Base-by-base conservation (phyloP, 2,113 vertebrate genomes). In the Ceyx cyanopectus region DNA sequence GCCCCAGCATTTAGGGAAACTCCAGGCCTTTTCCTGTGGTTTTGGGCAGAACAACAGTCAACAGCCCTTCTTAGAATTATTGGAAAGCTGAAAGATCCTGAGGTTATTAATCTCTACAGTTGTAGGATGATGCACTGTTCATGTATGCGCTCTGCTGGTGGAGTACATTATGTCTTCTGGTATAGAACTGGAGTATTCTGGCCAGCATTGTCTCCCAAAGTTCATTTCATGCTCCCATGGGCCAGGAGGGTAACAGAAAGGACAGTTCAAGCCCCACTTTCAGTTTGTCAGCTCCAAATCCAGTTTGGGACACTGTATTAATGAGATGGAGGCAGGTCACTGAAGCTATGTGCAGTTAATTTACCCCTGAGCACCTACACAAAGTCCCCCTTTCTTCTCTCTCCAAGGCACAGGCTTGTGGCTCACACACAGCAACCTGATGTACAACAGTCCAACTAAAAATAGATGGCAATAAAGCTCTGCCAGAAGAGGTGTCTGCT, bases 401-500 rank as follows among this genome's bases (percentile, higher is more conserved):
- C 56, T 85, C 53, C 32, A 85, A 69, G 56, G 19, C 29, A 56
- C 27, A 8, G 27, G 72, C 62, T 37, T 29, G 40, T 43, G 66
- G 70, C 57, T 91, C 48, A 46, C 27, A 32, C 56, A 56, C 14
- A 65, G 45, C 51, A 78, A 74, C 63, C 8, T 60, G 60, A 93
- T 46, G 84, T 63, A 29, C n/a, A 50, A 43, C 34, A 85, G 76
- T 60, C 78, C 80, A 91, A 34, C 46, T 91, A 57, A 93, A 93
- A 93, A 79, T 89, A 89, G 88, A 67, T 9, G 51, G 76, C 85
- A 85, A 70, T 60, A n/a, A 81, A 66, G 67, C 58, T 74, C 76
- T 82, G 93, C 61, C 62, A 85, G n/a, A 75, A 93, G 84, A 93
- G 72, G 51, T 75, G 81, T 43, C 62, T 82, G 76, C 72, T 82